Conservation (phyloP, 2,113 vertebrate species). For the Gasterosteus aculeatus region DNA sequence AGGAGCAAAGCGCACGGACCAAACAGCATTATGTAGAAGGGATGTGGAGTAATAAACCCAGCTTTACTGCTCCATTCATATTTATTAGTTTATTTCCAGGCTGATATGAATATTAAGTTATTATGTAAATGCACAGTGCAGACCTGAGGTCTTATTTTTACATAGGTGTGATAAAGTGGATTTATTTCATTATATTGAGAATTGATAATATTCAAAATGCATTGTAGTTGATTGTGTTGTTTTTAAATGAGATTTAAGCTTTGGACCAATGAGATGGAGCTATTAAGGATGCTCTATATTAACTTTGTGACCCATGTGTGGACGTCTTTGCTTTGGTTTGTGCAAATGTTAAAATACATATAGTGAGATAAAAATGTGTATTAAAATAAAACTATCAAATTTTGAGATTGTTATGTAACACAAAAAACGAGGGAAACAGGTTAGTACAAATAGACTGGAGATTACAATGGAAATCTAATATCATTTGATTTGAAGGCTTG, state of each 20-base stretch:
- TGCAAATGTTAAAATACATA: neutral
- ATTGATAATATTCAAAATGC: neutral
- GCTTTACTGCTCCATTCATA: conserved; percentile 20
- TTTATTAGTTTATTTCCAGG: conserved; percentile 21
- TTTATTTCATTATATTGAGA: neutral
- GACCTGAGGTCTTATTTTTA: neutral
- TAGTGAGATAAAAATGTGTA: neutral
- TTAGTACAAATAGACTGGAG: neutral
- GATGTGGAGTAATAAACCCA: conserved; percentile 11
- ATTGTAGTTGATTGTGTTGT: neutral
- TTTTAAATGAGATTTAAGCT: neutral
- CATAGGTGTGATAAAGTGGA: neutral
- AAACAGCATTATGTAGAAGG: neutral
- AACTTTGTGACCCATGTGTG: neutral
- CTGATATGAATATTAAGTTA: conserved; percentile 45
- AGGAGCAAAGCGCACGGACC: conserved; percentile 29
- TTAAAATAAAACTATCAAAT: neutral
- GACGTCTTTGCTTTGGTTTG: neutral
- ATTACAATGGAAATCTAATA: neutral
- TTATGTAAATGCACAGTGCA: conserved; percentile 36
- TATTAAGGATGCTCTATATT: neutral
- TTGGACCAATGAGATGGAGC: neutral
- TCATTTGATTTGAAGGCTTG: neutral
- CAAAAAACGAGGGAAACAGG: neutral
- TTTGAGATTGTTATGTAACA: neutral